Conservation (phyloP, 2,797 vertebrate genomes). For the Micropoecilia bifurca region DNA sequence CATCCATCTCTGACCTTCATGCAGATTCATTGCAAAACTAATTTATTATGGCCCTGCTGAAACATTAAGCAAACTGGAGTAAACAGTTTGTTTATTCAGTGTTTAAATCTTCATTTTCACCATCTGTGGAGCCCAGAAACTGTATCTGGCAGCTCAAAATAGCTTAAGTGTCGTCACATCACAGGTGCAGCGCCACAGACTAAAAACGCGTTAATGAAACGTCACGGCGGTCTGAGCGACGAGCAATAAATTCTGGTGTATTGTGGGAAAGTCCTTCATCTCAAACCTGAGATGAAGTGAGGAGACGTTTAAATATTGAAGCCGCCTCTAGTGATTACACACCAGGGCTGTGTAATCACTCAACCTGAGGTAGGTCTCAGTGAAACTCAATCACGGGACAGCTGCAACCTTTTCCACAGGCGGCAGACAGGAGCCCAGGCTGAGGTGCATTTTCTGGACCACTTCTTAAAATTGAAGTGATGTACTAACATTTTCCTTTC, state of each 20-base stretch:
- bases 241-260: background rate
- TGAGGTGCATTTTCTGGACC: conserved; percentile 7
- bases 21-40: conserved; percentile 16
- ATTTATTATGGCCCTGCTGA: conserved; percentile 8
- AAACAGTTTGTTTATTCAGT: conserved; percentile 11
- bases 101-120: conserved; percentile 8
- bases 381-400: conserved; percentile 24
- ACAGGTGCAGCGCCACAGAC: background rate
- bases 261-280: background rate
- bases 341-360: conserved; percentile 14
- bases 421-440: conserved; percentile 1
- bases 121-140: background rate
- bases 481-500: background rate
- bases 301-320: conserved; percentile 2
- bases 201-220: background rate
- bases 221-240: background rate
- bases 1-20: conserved; percentile 10
- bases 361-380: background rate
- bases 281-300: background rate
- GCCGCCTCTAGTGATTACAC: conserved; percentile 22
- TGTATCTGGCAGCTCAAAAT: background rate
- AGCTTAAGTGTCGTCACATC: background rate
- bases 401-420: conserved; percentile 2
- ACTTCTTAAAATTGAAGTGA: conserved; percentile 3
- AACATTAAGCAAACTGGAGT: background rate